Base-by-base conservation (phyloP, 92 coral and sea anemone species). In the Porites divaricata region DNA sequence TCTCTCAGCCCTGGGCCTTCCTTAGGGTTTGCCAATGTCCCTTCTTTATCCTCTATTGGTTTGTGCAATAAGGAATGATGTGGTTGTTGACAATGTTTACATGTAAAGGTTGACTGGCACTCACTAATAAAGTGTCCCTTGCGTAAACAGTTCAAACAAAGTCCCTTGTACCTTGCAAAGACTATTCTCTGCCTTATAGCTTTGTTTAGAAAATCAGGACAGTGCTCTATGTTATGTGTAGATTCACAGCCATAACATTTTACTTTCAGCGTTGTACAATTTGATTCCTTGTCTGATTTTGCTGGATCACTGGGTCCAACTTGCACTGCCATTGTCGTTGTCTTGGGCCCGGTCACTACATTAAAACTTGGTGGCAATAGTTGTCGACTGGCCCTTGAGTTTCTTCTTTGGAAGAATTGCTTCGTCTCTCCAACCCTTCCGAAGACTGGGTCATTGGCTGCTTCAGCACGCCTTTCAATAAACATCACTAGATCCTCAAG, bases 41-140 rank as follows among this genome's bases (percentile, higher is more conserved):
- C 51, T 56, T 72, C 70, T 66, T 61, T 89, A 26, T 26, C 86
- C 54, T 64, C 86, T 8, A 20, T 75, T 51, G 88, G 77, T 69
- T 89, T 89, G 89, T 91, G 90, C 83, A 85, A 77, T 24, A 85
- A 79, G 54, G 92, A 74, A 69, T 88, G 94, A 74, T 91, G 91
- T 22, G 73, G 73, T 68, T 86, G 86, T 54, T 68, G 81, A 63
- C 91, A 91, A 52, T 54, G 77, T 26, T 66, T 77, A 77, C 90
- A 91, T 63, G 88, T 76, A 25, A 76, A 66, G 67, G 56, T 79
- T 67, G 88, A 79, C 67, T 83, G 70, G 54, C 89, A 89, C 23
- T 89, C 76, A 71, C 25, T 57, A 58, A 81, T 85, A 74, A 81
- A 70, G 74, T 88, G 92, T 56, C 85, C 88, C 70, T 53, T 72